phyloP scores from a whole-genome alignment of 2,888 invertebrate species.

The Azorinus chamasolen region DNA sequence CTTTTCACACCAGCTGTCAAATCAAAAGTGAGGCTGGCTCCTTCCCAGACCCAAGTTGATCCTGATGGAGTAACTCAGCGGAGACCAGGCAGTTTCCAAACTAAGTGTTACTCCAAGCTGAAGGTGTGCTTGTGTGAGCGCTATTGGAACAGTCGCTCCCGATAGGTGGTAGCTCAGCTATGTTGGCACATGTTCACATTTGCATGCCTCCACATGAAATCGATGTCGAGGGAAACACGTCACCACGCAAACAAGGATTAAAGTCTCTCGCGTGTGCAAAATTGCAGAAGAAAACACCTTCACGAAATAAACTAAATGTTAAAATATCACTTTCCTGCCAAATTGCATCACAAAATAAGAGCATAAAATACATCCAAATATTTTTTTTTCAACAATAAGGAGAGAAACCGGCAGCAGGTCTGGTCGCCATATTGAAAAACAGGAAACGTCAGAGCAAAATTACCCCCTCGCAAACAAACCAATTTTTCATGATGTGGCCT shows the following conservation, averaged over 20 bases:
- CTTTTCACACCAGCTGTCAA: constrained; percentile 69
- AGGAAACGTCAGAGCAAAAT: constrained; percentile 72
- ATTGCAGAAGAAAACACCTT: constrained; percentile 35
- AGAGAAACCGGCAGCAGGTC: constrained; percentile 75
- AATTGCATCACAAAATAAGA: constrained; percentile 60
- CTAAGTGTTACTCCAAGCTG: constrained; percentile 68
- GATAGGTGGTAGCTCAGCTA: constrained; percentile 72
- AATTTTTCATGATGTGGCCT: constrained; percentile 75
- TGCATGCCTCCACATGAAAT: constrained; percentile 82
- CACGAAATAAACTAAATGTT: constrained; percentile 41
- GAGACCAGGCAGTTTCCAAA: constrained; percentile 55
- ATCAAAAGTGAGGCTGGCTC: constrained; percentile 59
- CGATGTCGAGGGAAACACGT: constrained; percentile 71
- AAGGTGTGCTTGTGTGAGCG: constrained; percentile 66
- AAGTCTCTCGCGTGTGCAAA: constrained; percentile 31
- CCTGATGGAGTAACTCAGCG: constrained; percentile 41
- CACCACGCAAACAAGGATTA: constrained; percentile 59
- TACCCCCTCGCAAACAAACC: constrained; percentile 65
- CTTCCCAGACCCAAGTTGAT: constrained; percentile 42
- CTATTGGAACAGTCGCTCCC: constrained; percentile 68
- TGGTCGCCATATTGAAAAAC: constrained; percentile 83
- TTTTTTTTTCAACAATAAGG: constrained; percentile 67
- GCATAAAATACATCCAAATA: constrained; percentile 69
- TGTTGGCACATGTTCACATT: constrained; percentile 79
- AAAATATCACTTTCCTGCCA: constrained; percentile 57